A percentile compares a stretch with the other conserved stretches of the same genome.
These are phyloP conservation scores for Spialia ferax DNA, from an alignment of 2,888 invertebrate species.

Conservation along the genomic window DNA sequence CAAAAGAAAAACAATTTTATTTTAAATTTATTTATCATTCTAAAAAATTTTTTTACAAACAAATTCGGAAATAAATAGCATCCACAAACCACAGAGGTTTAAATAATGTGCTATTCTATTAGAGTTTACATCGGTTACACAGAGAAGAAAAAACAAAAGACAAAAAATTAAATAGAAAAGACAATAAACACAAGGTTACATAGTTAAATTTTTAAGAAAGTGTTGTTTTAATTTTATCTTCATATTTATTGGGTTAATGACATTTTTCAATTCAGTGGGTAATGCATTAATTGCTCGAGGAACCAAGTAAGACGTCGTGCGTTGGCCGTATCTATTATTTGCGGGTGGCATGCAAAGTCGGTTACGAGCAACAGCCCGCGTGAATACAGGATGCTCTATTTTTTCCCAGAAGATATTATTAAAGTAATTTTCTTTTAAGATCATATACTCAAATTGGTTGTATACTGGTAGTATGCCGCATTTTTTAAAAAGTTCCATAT, in stretches of 20 bases:
- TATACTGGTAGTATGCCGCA: not conserved
- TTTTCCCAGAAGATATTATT: not conserved
- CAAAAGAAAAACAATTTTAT: too few relatives aligned
- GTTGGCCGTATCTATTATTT: not conserved
- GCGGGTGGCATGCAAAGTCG: not conserved
- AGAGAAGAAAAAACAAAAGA: too few relatives aligned
- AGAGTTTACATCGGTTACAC: too few relatives aligned
- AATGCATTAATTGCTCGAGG: not conserved
- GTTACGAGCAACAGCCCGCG: not conserved
- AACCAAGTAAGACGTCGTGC: not conserved
- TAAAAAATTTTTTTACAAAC: too few relatives aligned
- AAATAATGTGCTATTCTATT: too few relatives aligned
- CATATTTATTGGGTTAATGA: not conserved
- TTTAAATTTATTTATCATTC: too few relatives aligned
- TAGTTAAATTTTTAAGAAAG: not conserved
- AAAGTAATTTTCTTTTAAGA: not conserved
- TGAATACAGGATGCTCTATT: not conserved
- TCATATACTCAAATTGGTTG: not conserved
- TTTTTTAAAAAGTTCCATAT: not conserved
- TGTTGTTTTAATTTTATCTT: not conserved
- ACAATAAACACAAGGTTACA: too few relatives aligned
- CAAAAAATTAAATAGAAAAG: too few relatives aligned
- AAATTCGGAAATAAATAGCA: too few relatives aligned
- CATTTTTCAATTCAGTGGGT: not conserved
- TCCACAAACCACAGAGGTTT: too few relatives aligned